Evolutionary conservation across 2,797 vertebrate genomes (phyloP).

Genomic region (Halcyon smyrnensis): DNA sequence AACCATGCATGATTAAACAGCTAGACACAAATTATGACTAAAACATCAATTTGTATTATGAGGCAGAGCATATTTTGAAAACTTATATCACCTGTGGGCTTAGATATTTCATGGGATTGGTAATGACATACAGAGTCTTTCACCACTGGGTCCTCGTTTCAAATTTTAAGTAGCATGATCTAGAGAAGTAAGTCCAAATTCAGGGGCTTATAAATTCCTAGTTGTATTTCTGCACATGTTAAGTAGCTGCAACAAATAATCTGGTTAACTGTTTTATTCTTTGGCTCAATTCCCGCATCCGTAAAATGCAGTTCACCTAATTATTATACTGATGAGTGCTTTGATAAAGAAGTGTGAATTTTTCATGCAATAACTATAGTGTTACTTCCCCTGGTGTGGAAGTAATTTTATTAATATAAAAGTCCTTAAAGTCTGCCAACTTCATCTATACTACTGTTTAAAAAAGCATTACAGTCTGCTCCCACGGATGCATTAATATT

Average conservation of each 20-base stretch:
- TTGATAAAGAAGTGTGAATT: neutral
- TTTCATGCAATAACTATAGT: neutral
- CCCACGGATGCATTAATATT: neutral
- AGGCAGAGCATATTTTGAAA: neutral
- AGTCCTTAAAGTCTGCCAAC: neutral
- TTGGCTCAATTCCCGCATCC: neutral
- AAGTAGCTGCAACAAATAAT: neutral
- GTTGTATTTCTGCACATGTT: neutral
- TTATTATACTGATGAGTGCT: neutral
- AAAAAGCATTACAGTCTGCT: neutral
- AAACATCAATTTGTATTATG: neutral
- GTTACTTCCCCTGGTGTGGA: neutral
- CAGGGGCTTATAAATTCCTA: neutral
- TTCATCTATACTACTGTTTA: neutral
- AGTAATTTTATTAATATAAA: neutral
- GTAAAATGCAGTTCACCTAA: neutral
- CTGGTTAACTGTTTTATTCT: neutral
- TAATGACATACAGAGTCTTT: conserved; percentile 68
- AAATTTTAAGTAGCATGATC: neutral
- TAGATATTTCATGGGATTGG: conserved; percentile 4
- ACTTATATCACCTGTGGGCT: neutral
- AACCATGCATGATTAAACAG: neutral
- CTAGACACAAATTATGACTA: neutral
- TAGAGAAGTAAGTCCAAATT: neutral
- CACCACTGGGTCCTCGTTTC: neutral